Percentiles rank a stretch among this genome's conserved stretches.
Conservation (phyloP, 2,797 vertebrate genomes). For the Gallinago stenura region DNA sequence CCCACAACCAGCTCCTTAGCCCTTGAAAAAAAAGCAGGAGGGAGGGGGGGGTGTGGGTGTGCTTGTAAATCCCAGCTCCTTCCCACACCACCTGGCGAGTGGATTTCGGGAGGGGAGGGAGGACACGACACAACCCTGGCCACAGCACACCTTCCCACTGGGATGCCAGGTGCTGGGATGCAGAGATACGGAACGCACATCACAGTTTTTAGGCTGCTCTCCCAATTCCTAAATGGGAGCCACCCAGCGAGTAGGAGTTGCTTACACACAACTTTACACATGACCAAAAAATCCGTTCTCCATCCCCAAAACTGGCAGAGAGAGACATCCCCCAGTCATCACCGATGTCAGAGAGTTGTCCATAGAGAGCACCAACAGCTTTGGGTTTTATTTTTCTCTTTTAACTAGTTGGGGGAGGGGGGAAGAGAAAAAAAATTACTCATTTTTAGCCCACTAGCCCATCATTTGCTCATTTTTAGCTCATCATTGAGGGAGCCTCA, state of each 20-base stretch:
- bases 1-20: not conserved
- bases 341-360: not conserved
- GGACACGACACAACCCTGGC: not conserved
- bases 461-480: no score
- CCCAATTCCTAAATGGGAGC: not conserved
- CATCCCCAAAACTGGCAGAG: not conserved
- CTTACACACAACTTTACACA: not conserved
- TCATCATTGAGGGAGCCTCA: not conserved
- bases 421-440: no score
- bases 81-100: accelerated
- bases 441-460: not conserved
- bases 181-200: not conserved
- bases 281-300: not conserved
- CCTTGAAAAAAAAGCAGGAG: not conserved
- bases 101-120: accelerated
- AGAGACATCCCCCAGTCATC: not conserved
- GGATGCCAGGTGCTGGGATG: not conserved
- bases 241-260: not conserved
- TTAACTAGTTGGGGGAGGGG: no score
- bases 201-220: not conserved
- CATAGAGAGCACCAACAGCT: not conserved
- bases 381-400: not conserved
- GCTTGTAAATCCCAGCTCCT: not conserved
- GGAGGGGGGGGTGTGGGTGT: no score
- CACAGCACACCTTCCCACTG: accelerated